Conservation (phyloP, 2,888 invertebrate species). For the Tiliacea aurago region DNA sequence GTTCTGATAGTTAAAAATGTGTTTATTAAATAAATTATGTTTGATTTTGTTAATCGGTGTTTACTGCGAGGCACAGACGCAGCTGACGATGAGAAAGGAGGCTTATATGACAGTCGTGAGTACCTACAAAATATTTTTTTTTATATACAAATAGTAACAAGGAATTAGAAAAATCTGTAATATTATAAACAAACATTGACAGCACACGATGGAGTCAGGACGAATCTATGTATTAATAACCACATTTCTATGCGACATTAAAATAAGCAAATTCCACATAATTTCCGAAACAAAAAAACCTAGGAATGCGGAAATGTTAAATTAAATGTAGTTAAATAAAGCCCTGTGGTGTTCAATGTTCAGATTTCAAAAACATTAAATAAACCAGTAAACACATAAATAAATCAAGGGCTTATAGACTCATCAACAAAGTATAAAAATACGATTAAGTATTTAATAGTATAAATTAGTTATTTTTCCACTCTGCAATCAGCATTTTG, state of each 20-base stretch:
- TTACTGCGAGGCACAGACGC: conserved; percentile 48
- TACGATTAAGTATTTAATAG: not conserved
- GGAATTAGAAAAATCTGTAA: not conserved
- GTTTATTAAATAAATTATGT: conserved; percentile 43
- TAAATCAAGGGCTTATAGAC: not conserved
- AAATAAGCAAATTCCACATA: not conserved
- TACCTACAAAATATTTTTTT: conserved; percentile 15
- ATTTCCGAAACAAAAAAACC: not conserved
- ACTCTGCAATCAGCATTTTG: no score
- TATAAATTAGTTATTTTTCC: no score
- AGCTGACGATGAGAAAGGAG: conserved; percentile 47
- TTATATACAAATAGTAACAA: not conserved
- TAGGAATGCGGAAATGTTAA: conserved; percentile 1
- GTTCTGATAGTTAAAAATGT: conserved; percentile 52
- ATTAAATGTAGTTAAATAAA: no score
- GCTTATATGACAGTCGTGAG: conserved; percentile 62
- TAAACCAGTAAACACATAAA: not conserved
- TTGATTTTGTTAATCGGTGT: conserved; percentile 48
- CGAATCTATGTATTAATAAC: not conserved
- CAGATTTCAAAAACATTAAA: not conserved
- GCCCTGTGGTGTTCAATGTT: not conserved
- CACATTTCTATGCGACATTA: not conserved
- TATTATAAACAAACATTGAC: not conserved
- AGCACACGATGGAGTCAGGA: not conserved
- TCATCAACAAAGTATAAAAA: not conserved